Conservation (phyloP, 1,140 invertebrate species). For the Camponotus vicinus region DNA sequence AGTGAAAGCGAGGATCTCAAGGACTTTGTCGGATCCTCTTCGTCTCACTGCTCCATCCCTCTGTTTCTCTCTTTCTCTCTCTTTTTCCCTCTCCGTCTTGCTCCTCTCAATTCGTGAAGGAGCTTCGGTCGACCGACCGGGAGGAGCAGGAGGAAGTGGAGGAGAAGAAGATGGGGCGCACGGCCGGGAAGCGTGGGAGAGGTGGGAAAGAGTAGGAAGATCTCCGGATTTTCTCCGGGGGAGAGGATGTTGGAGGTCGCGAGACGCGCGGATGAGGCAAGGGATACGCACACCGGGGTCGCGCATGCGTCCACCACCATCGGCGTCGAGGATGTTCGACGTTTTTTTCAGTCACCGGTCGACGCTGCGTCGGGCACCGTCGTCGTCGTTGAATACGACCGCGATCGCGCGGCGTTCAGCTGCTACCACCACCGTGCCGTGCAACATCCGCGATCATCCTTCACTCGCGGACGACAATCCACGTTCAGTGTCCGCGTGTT, state of each 20-base stretch:
- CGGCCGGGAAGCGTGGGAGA: slow-evolving; percentile 9
- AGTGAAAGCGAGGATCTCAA: slow-evolving; percentile 67
- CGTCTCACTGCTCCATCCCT: neutral
- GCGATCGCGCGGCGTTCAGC: slow-evolving; percentile 68
- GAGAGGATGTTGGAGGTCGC: slow-evolving; percentile 70
- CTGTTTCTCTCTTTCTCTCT: slow-evolving; percentile 9
- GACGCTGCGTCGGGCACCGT: slow-evolving; percentile 83
- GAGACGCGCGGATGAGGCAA: slow-evolving; percentile 56
- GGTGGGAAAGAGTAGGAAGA: slow-evolving; percentile 60
- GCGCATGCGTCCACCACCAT: slow-evolving; percentile 78
- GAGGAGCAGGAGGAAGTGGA: neutral
- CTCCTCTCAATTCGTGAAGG: slow-evolving; percentile 40
- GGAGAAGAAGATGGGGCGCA: neutral
- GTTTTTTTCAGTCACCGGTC: slow-evolving; percentile 84
- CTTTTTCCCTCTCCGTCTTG: slow-evolving; percentile 42
- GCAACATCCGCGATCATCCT: neutral
- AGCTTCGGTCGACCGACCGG: neutral
- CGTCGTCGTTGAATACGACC: slow-evolving; percentile 65
- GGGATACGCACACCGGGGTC: slow-evolving; percentile 54
- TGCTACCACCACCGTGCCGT: slow-evolving; percentile 24
- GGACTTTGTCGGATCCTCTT: slow-evolving; percentile 21
- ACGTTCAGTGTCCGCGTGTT: slow-evolving; percentile 11
- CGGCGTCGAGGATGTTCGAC: slow-evolving; percentile 80
- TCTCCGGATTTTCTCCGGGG: slow-evolving; percentile 61
- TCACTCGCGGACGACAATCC: slow-evolving; percentile 28